Evolutionary conservation across 2,113 vertebrate genomes (phyloP), one percentile per base, ranked within the genome.

Genomic region (Menidia beryllina): DNA sequence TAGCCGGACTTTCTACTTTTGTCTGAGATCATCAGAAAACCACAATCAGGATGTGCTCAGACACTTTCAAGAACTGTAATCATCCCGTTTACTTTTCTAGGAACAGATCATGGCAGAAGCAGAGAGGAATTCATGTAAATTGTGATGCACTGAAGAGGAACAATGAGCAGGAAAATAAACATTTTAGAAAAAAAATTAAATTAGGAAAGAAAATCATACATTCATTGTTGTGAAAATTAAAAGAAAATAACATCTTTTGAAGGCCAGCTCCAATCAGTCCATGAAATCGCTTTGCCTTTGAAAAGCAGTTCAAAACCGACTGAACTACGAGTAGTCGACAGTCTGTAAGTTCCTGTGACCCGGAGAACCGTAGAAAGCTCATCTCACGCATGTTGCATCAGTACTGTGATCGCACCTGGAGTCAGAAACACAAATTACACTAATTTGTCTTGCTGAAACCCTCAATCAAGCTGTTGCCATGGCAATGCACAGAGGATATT

Each of bases 91-190:
- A 39, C 15, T 55, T 15, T 52, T 25, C 41, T 39, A 47, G 74
- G 61, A 27, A 62, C 48, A 48, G 38, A 62, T 74, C 49, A 62
- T 21, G 30, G 56, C 49, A 11, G 67, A 69, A 55, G 48, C 75
- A 55, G 17, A 19, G 70, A 82, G 83, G 77, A 83, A 56, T 60
- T 24, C 4, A 80, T 67, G 43, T 10, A 70, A 78, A 87, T 77
- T 5, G n/a, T 13, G 5, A 2, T 17, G 1, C 9, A 24, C 2
- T 2, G 24, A 65, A 36, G 26, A 41, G 12, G 7, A 53, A 34
- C 30, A 27, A n/a, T 72, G n/a, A n/a, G 34, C 38, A 34, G 12
- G 38, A 3, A 61, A 61, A 21, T 24, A 48, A 23, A 30, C 27
- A 21, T 66, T 62, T 47, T 7, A 14, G 11, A 49, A 56, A 19